Evolutionary conservation across 2,113 vertebrate genomes (phyloP).

Genomic region (Menidia beryllina): DNA sequence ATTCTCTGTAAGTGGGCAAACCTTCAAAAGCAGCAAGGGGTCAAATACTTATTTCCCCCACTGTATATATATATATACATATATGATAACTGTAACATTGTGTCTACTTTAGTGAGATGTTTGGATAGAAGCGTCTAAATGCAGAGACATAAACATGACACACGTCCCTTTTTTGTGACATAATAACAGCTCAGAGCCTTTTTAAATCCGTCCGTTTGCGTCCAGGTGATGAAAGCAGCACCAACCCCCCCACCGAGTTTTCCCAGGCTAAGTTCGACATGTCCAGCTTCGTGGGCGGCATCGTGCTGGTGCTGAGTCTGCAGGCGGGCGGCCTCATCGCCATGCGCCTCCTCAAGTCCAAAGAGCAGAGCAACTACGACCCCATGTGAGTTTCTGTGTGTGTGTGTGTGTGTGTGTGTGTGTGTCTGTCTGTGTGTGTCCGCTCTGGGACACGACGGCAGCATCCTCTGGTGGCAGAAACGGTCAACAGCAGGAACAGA

Average conservation of each 20-base stretch:
- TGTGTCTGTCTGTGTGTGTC: slow-evolving; percentile 1
- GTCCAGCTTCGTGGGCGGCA: slow-evolving; percentile 93
- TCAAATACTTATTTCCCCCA: too few relatives aligned
- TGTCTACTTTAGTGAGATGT: too few relatives aligned
- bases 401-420: slow-evolving; percentile 20
- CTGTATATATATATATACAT: too few relatives aligned
- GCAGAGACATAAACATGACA: too few relatives aligned
- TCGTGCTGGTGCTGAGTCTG: slow-evolving; percentile 88
- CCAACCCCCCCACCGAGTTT: slow-evolving; percentile 67
- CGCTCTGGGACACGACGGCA: slow-evolving; percentile 9
- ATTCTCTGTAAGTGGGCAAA: too few relatives aligned
- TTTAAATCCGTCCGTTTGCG: not conserved
- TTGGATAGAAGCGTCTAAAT: too few relatives aligned
- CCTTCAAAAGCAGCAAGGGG: too few relatives aligned
- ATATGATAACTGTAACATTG: too few relatives aligned
- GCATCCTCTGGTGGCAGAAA: slow-evolving; percentile 62
- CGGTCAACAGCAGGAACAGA: slow-evolving; percentile 1
- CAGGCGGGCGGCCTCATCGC: slow-evolving; percentile 88
- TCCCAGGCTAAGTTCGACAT: slow-evolving; percentile 88
- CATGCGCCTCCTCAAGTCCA: slow-evolving; percentile 91
- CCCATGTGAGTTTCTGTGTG: slow-evolving; percentile 88
- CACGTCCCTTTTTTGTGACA: not conserved
- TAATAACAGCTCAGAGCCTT: slow-evolving; percentile 2
- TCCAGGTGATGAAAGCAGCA: slow-evolving; percentile 48
- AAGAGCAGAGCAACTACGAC: slow-evolving; percentile 91